These are phyloP conservation scores for Euphonia xanthogaster DNA, from an alignment of 2,797 vertebrate genomes.

Conservation along the genomic window DNA sequence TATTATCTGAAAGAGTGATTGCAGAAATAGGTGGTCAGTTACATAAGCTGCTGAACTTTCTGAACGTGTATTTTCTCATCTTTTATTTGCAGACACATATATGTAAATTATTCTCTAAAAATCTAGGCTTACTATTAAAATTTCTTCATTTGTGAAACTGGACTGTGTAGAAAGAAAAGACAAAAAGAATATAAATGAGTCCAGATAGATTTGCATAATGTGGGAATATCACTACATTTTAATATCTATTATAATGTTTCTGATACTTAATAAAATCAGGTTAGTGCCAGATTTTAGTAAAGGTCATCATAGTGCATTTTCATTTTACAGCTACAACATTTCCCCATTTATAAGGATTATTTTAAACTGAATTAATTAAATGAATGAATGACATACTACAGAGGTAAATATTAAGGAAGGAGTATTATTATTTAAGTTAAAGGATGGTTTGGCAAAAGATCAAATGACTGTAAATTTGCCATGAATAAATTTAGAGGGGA, in stretches of 20 bases:
- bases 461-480: slow-evolving; percentile 12
- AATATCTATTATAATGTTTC: slow-evolving; percentile 50
- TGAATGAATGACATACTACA: slow-evolving; percentile 3
- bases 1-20: not conserved
- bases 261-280: slow-evolving; percentile 49
- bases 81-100: not conserved
- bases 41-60: not conserved
- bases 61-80: not conserved
- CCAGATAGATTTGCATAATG: slow-evolving; percentile 1
- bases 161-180: not conserved
- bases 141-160: not conserved
- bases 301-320: slow-evolving; percentile 44
- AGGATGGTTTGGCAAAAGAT: slow-evolving; percentile 35
- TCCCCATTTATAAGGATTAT: slow-evolving; percentile 52
- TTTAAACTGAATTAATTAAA: slow-evolving; percentile 30
- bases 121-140: not conserved
- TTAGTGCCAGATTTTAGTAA: slow-evolving; percentile 28
- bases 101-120: not conserved
- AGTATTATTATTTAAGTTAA: slow-evolving; percentile 29
- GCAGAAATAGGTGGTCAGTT: not conserved
- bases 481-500: slow-evolving; percentile 33
- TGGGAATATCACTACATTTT: slow-evolving; percentile 14
- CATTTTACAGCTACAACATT: slow-evolving; percentile 48
- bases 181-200: not conserved
- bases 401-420: slow-evolving; percentile 48